phyloP scores from a whole-genome alignment of 2,113 vertebrate genomes.

The Ammodytes marinus region DNA sequence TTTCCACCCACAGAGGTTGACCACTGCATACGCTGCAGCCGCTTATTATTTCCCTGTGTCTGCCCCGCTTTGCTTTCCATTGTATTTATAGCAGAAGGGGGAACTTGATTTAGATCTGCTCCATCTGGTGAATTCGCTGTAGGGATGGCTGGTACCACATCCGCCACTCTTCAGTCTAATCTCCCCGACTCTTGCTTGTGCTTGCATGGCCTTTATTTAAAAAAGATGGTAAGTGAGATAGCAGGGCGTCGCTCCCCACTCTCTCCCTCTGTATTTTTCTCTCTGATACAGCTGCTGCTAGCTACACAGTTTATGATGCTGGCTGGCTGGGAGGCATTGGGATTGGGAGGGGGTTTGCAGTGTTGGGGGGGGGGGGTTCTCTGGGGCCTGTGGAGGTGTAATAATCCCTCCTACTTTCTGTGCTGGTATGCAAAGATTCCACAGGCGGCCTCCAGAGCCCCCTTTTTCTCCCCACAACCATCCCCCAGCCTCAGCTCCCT shows the following conservation, averaged over 20 bases:
- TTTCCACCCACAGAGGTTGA: slow-evolving; percentile 72
- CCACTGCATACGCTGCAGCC: slow-evolving; percentile 70
- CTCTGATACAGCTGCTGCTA: slow-evolving; percentile 65
- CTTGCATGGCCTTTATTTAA: slow-evolving; percentile 71
- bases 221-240: slow-evolving; percentile 72
- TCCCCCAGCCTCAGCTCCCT: slow-evolving; percentile 49
- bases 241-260: slow-evolving; percentile 42
- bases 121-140: slow-evolving; percentile 76
- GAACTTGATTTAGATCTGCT: slow-evolving; percentile 79
- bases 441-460: slow-evolving; percentile 68
- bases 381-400: slow-evolving; percentile 52
- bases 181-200: slow-evolving; percentile 15
- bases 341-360: too few relatives aligned
- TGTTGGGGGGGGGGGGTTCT: neutral
- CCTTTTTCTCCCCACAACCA: slow-evolving; percentile 47
- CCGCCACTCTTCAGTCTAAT: slow-evolving; percentile 43
- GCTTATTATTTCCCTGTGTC: slow-evolving; percentile 56
- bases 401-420: slow-evolving; percentile 70
- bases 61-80: slow-evolving; percentile 61
- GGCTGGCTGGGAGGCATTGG: slow-evolving; percentile 47
- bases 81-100: slow-evolving; percentile 78
- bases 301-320: slow-evolving; percentile 71
- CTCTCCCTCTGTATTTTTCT: slow-evolving; percentile 46
- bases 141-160: slow-evolving; percentile 64
- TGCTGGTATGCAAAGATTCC: slow-evolving; percentile 74